A percentile compares a stretch with the other conserved stretches of the same genome.
phyloP scores from a whole-genome alignment of 1,140 invertebrate genomes.

The Leptopilina clavipes region DNA sequence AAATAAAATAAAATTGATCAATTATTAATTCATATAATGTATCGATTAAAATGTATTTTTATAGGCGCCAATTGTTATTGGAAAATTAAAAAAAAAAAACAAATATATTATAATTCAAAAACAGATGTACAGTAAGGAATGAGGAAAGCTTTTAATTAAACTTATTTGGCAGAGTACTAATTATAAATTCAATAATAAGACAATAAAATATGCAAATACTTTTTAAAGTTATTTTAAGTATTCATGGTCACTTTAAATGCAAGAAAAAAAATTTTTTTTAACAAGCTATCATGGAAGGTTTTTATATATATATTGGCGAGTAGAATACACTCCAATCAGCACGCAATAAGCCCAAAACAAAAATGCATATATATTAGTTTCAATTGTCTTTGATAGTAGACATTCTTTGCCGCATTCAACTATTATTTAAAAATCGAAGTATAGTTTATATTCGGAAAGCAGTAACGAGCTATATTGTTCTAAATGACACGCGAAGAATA shows the following conservation, averaged over 20 bases:
- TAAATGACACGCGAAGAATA: no score
- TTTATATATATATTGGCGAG: no score
- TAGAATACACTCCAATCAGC: neutral
- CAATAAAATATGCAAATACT: slow-evolving; percentile 9
- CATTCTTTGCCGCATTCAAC: no score
- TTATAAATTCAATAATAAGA: neutral
- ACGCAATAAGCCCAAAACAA: neutral
- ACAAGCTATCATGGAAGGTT: no score
- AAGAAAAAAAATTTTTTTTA: neutral
- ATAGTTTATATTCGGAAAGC: no score
- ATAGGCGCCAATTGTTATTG: no score
- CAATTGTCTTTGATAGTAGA: neutral
- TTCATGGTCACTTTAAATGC: neutral
- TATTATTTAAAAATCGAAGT: no score
- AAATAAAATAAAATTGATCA: no score
- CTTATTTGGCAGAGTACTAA: neutral
- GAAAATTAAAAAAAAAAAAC: no score
- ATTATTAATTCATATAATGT: no score
- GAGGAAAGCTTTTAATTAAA: neutral
- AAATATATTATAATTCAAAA: neutral
- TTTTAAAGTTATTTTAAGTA: neutral
- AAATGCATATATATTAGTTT: neutral
- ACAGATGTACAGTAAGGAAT: neutral
- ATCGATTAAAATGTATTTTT: no score
- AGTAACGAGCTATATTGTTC: no score